Evolutionary conservation across 1,140 invertebrate species (phyloP).

Genomic region (Eriosoma lanigerum): DNA sequence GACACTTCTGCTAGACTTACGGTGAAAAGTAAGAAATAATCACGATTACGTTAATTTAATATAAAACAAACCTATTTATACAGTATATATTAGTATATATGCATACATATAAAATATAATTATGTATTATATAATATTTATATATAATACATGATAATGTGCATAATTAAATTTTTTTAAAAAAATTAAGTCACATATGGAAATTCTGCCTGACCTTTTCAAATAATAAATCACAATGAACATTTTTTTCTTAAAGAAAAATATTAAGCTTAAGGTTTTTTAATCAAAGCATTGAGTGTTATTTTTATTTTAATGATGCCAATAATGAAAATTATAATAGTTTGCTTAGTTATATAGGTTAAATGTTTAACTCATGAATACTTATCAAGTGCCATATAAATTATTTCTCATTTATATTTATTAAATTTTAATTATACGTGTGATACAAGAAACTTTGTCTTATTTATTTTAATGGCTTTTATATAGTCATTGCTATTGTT

Average conservation of each 20-base stretch:
- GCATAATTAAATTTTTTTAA: constrained; percentile 3
- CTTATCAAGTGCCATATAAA: constrained; percentile 44
- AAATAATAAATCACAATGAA: constrained; percentile 7
- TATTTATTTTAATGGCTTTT: constrained; percentile 21
- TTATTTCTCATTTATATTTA: constrained; percentile 17
- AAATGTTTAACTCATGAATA: neutral
- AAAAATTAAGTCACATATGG: constrained; percentile 15
- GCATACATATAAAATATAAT: neutral
- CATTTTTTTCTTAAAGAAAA: neutral
- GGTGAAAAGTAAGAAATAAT: constrained; percentile 96
- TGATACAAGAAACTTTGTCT: constrained; percentile 13
- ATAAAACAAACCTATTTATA: constrained; percentile 7
- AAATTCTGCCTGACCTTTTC: constrained; percentile 19
- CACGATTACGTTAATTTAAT: constrained; percentile 32
- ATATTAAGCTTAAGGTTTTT: neutral
- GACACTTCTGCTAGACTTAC: constrained; percentile 89
- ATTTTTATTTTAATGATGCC: neutral
- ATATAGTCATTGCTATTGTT: constrained; percentile 11
- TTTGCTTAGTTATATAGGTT: neutral
- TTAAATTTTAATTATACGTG: constrained; percentile 4
- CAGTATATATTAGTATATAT: neutral
- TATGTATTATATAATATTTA: neutral
- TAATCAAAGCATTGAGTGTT: neutral
- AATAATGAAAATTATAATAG: neutral
- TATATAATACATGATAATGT: neutral